phyloP scores from a whole-genome alignment of 1,140 invertebrate species.

The Steinernema khuongi region DNA sequence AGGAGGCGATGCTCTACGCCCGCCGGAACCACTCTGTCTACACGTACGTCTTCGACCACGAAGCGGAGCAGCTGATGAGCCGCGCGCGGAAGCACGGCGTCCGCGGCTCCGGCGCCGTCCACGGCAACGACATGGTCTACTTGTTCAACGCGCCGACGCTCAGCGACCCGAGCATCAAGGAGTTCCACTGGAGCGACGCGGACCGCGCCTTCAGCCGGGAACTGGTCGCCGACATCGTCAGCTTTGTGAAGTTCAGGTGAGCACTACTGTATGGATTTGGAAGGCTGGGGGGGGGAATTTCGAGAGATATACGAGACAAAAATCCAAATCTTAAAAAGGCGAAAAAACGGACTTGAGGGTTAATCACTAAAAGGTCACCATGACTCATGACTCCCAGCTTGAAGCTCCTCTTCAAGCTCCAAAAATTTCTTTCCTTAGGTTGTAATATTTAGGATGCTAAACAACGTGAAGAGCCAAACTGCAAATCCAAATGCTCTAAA shows the following conservation, averaged over 20 bases:
- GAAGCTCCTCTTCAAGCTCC: too few species aligned
- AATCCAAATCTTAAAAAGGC: too few species aligned
- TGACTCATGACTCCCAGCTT: too few species aligned
- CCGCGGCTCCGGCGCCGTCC: neutral
- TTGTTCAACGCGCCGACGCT: conserved; percentile 16
- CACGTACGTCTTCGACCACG: conserved; percentile 24
- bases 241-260: neutral
- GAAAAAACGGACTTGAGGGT: too few species aligned
- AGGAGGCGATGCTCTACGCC: conserved; percentile 18
- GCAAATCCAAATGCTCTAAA: too few species aligned
- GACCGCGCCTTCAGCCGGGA: neutral
- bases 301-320: too few species aligned
- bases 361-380: too few species aligned
- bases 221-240: neutral
- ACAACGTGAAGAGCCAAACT: too few species aligned
- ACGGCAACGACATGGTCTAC: conserved; percentile 26
- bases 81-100: neutral
- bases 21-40: conserved; percentile 15
- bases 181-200: conserved; percentile 9
- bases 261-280: neutral
- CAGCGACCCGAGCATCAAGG: conserved; percentile 14
- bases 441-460: too few species aligned
- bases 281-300: too few species aligned
- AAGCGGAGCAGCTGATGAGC: conserved; percentile 8
- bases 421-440: too few species aligned